Conservation (phyloP, 2,797 vertebrate species). For the Furcifer pardalis region DNA sequence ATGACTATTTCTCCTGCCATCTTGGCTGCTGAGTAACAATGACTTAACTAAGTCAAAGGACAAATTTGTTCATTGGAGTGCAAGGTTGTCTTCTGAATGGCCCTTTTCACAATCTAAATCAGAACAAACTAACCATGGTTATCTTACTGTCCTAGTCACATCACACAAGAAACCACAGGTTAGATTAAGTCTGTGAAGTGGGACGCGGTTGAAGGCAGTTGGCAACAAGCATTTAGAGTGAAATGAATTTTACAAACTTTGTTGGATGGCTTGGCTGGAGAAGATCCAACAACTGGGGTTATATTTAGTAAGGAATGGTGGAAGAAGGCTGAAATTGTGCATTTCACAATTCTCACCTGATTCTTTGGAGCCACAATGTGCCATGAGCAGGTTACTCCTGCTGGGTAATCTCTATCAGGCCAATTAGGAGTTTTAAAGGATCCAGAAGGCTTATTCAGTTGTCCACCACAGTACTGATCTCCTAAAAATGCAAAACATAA, state of each 20-base stretch:
- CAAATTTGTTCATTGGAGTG: neutral
- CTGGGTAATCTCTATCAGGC: slow-evolving; percentile 96
- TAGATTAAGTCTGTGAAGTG: neutral
- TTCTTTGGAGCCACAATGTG: slow-evolving; percentile 95
- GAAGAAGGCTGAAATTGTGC: neutral
- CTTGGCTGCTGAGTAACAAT: neutral
- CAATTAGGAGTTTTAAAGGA: slow-evolving; percentile 97
- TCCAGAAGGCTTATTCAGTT: slow-evolving; percentile 87
- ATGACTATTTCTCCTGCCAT: neutral
- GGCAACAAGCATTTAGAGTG: neutral
- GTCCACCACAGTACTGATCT: slow-evolving; percentile 95
- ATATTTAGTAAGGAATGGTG: neutral
- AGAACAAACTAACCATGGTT: neutral
- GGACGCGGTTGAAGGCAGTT: neutral
- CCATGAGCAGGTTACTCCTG: slow-evolving; percentile 95
- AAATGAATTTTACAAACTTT: neutral
- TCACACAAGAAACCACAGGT: neutral
- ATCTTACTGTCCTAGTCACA: neutral
- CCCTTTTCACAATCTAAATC: neutral
- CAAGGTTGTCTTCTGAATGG: neutral
- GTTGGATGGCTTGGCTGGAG: neutral
- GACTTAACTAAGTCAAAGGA: neutral
- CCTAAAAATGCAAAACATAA: slow-evolving; percentile 75
- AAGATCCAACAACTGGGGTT: neutral
- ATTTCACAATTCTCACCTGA: slow-evolving; percentile 80